Evolutionary conservation across 2,888 invertebrate species (phyloP).

Genomic region (Dorcus hopei): DNA sequence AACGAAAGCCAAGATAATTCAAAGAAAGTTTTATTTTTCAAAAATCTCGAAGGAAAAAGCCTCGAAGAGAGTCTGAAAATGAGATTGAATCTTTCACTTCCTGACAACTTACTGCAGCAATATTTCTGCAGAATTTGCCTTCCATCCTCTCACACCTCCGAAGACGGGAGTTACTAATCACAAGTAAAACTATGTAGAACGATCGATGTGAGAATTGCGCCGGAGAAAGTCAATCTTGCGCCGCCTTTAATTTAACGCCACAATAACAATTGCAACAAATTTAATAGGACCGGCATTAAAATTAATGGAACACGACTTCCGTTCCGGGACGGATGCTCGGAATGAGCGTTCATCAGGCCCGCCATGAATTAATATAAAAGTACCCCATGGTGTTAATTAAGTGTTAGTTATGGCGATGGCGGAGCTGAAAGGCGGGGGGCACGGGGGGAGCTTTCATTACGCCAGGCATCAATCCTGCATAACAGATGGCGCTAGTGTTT

Average conservation of each 20-base stretch:
- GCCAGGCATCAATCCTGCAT: slow-evolving; percentile 28
- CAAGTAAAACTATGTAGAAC: too few relatives aligned
- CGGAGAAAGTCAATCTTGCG: background rate
- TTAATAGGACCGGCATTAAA: slow-evolving; percentile 19
- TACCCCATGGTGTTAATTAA: slow-evolving; percentile 45
- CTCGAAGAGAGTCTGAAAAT: too few relatives aligned
- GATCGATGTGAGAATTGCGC: too few relatives aligned
- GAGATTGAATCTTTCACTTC: too few relatives aligned
- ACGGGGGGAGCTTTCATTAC: slow-evolving; percentile 28
- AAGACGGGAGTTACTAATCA: too few relatives aligned
- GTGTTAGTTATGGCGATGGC: slow-evolving; percentile 38
- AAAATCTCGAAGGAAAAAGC: too few relatives aligned
- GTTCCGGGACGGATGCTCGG: slow-evolving; percentile 27
- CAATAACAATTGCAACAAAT: slow-evolving; percentile 20
- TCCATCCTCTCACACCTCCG: too few relatives aligned
- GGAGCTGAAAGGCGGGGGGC: slow-evolving; percentile 9
- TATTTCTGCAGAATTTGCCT: too few relatives aligned
- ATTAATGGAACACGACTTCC: slow-evolving; percentile 21
- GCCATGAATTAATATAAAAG: slow-evolving; percentile 39
- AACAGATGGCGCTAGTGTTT: slow-evolving; percentile 28
- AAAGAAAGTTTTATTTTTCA: too few relatives aligned
- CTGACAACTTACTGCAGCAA: too few relatives aligned
- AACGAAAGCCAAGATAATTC: too few relatives aligned
- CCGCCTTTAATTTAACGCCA: background rate
- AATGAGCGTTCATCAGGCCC: slow-evolving; percentile 32